Conservation (phyloP, 2,797 vertebrate species). For the Typhlichthys subterraneus region DNA sequence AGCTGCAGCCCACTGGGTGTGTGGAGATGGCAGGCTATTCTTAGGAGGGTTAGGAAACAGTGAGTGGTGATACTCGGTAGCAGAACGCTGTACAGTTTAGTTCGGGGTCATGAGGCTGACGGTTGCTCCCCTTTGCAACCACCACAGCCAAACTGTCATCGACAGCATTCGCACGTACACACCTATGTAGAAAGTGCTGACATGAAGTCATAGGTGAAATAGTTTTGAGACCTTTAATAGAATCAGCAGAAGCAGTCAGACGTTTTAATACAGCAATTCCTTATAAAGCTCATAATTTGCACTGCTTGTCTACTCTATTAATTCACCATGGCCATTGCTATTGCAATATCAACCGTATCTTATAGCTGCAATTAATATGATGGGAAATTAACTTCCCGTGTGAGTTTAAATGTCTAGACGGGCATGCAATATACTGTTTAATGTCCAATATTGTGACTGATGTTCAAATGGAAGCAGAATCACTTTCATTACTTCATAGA, state of each 20-base stretch:
- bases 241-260: constrained; percentile 40
- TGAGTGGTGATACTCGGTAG: constrained; percentile 14
- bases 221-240: constrained; percentile 30
- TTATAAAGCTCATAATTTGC: constrained; percentile 34
- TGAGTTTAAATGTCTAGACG: constrained; percentile 26
- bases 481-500: constrained; percentile 1
- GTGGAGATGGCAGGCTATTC: constrained; percentile 35
- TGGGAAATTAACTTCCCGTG: constrained; percentile 37
- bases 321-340: constrained; percentile 25
- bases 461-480: not conserved
- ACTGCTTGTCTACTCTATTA: constrained; percentile 25
- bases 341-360: constrained; percentile 38
- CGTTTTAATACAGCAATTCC: constrained; percentile 38
- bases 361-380: constrained; percentile 40
- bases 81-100: constrained; percentile 13
- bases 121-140: constrained; percentile 14
- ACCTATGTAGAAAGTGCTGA: constrained; percentile 4
- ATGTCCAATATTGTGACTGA: constrained; percentile 14
- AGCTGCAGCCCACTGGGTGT: constrained; percentile 28
- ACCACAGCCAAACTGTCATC: constrained; percentile 21
- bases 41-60: constrained; percentile 28
- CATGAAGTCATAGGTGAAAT: constrained; percentile 24
- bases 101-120: constrained; percentile 23
- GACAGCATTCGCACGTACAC: constrained; percentile 20
- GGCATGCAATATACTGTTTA: constrained; percentile 9